Percentiles rank a stretch among this genome's conserved stretches.
Evolutionary conservation across 2,888 invertebrate genomes (phyloP).

Genomic region (Noctua pronuba): DNA sequence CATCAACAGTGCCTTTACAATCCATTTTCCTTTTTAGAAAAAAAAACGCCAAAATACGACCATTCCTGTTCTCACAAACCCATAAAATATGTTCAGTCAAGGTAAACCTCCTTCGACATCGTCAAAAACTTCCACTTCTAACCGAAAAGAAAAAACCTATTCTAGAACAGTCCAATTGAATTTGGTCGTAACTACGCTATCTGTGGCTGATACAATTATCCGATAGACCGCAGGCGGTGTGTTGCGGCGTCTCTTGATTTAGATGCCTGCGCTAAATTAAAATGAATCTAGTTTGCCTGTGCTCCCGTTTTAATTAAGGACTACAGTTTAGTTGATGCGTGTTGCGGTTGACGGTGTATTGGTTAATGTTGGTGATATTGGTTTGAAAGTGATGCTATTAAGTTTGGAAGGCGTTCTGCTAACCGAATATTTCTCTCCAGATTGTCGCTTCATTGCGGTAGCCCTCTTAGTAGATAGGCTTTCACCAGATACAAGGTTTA

Average conservation of each 20-base stretch:
- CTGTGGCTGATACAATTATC: slow-evolving; percentile 60
- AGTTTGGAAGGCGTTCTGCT: not conserved
- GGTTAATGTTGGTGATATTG: slow-evolving; percentile 10
- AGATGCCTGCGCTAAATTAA: slow-evolving; percentile 53
- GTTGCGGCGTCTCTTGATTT: slow-evolving; percentile 57
- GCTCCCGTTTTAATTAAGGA: slow-evolving; percentile 54
- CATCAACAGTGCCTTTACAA: not conserved
- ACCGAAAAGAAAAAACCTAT: slow-evolving; percentile 22
- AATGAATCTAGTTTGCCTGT: slow-evolving; percentile 59
- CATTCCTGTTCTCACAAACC: not conserved
- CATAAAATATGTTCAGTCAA: slow-evolving; percentile 2
- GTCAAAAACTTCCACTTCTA: slow-evolving; percentile 18
- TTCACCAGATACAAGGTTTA: not conserved
- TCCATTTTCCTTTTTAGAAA: not conserved
- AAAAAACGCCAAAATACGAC: no score
- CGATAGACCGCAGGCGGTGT: slow-evolving; percentile 47
- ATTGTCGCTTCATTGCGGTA: not conserved
- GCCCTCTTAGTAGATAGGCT: not conserved
- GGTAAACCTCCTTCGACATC: not conserved
- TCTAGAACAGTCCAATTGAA: slow-evolving; percentile 51
- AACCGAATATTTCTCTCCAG: not conserved
- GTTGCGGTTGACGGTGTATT: slow-evolving; percentile 35
- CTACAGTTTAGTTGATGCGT: slow-evolving; percentile 42
- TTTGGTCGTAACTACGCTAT: slow-evolving; percentile 49
- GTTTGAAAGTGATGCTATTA: slow-evolving; percentile 10